phyloP scores from a whole-genome alignment of 2,113 vertebrate genomes.

The Ptyas mucosa region DNA sequence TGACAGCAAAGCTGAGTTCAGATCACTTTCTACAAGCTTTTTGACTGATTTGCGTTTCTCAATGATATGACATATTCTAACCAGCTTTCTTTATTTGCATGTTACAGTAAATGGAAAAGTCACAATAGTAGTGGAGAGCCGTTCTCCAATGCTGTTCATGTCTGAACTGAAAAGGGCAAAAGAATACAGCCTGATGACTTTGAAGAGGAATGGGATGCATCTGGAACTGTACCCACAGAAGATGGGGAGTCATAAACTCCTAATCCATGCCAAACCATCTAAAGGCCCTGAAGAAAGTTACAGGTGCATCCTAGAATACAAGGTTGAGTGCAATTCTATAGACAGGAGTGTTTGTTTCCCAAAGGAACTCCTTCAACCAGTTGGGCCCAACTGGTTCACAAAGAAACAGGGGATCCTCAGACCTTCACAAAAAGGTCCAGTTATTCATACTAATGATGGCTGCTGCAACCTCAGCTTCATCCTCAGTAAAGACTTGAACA shows the following conservation, averaged over 20 bases:
- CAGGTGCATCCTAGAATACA: slow-evolving; percentile 64
- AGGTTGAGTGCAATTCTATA: slow-evolving; percentile 67
- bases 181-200: slow-evolving; percentile 69
- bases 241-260: slow-evolving; percentile 70
- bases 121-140: slow-evolving; percentile 69
- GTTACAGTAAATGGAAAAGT: slow-evolving; percentile 75
- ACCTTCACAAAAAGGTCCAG: slow-evolving; percentile 60
- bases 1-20: neutral
- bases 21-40: neutral
- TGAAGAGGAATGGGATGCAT: slow-evolving; percentile 72
- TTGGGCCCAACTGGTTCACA: slow-evolving; percentile 78
- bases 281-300: slow-evolving; percentile 60
- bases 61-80: slow-evolving; percentile 14
- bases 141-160: slow-evolving; percentile 61
- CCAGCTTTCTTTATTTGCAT: slow-evolving; percentile 28
- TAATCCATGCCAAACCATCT: slow-evolving; percentile 71
- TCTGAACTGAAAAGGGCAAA: slow-evolving; percentile 71
- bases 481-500: slow-evolving; percentile 62
- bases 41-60: slow-evolving; percentile 19
- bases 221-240: slow-evolving; percentile 75
- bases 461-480: slow-evolving; percentile 71
- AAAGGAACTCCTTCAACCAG: slow-evolving; percentile 66
- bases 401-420: slow-evolving; percentile 73
- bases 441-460: slow-evolving; percentile 74
- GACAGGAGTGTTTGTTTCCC: slow-evolving; percentile 64